Base-by-base conservation (phyloP, 2,113 vertebrate genomes). In the Machaerirhynchus nigripectus region DNA sequence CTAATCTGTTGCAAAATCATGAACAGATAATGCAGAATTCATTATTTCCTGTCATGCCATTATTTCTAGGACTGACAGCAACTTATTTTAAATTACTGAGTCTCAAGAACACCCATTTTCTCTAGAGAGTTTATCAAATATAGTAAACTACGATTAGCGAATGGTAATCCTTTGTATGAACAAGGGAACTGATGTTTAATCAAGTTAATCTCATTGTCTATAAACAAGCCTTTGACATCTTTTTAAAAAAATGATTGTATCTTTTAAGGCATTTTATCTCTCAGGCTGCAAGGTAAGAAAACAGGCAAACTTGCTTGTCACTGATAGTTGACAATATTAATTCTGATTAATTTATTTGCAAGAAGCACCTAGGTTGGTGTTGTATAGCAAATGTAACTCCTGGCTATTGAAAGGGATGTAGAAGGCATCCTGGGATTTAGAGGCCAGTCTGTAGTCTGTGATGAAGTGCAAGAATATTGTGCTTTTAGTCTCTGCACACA, bases 11-110 rank as follows among this genome's bases (percentile, higher is more conserved):
- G 46, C 35, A 84, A 87, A 89, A 46, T 59, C 50, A 57, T 57
- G 30, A 57, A 82, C 46, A 67, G 37, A 57, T 61, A 88, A 35
- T 42, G 77, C 13, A 49, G 31, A 82, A 95, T 74, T 40, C 15
- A 80, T 91, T 74, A 61, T 71, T 92, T 83, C 24, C n/a, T 79
- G 37, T 83, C 21, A 94, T 83, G 13, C 6, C 40, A 83, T 74
- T 93, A 39, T 87, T 89, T 93, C n/a, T 80, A 68, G 80, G 89
- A 83, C 47, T 93, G 88, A 88, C 37, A 84, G 27, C 24, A 84
- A 86, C 16, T 85, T 57, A 61, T 82, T 96, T 89, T 50, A 85
- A 89, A 77, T 44, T 31, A 44, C 16, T 82, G 76, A 80, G 42
- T 85, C 79, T 28, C 22, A 63, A 84, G 53, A 81, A 68, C 19